Evolutionary conservation across 2,113 vertebrate genomes (phyloP).

Genomic region (Prinia subflava): DNA sequence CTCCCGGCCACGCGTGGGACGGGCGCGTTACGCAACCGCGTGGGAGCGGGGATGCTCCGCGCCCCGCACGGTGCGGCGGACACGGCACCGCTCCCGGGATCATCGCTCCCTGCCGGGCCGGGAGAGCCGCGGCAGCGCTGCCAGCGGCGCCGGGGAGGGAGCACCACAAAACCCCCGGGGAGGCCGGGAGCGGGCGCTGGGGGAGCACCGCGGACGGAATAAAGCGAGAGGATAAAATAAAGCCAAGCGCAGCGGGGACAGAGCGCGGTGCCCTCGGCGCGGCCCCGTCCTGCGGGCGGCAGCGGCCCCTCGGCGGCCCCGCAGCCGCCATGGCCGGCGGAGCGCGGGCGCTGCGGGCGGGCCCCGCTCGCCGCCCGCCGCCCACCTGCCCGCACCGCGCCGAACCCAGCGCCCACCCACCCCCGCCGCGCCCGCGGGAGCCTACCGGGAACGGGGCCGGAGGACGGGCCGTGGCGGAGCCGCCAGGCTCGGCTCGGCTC

Average conservation of each 20-base stretch:
- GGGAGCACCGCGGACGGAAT: not conserved
- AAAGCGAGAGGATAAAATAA: not conserved
- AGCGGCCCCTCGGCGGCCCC: slow-evolving; percentile 17
- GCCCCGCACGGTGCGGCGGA: not conserved
- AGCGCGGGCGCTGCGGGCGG: not conserved
- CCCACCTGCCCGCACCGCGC: too few relatives aligned
- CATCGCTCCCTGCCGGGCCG: not conserved
- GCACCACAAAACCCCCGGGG: not conserved
- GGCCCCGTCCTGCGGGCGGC: not conserved
- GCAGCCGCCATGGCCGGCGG: not conserved
- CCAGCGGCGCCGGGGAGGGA: not conserved
- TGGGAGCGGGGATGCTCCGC: not conserved
- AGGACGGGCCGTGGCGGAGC: too few relatives aligned
- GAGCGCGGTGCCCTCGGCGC: not conserved
- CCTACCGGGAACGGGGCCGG: too few relatives aligned
- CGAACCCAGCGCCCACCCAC: too few relatives aligned
- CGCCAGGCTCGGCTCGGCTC: too few relatives aligned
- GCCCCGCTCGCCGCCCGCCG: not conserved
- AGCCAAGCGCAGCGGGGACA: not conserved
- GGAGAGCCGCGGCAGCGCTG: not conserved
- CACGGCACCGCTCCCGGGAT: not conserved
- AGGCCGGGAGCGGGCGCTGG: not conserved
- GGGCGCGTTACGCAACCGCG: not conserved
- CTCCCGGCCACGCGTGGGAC: not conserved
- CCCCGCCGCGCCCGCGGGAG: too few relatives aligned